These are phyloP conservation scores for Lepilemur septentrionalis DNA, from an alignment of 2,797 vertebrate species.

Conservation along the genomic window DNA sequence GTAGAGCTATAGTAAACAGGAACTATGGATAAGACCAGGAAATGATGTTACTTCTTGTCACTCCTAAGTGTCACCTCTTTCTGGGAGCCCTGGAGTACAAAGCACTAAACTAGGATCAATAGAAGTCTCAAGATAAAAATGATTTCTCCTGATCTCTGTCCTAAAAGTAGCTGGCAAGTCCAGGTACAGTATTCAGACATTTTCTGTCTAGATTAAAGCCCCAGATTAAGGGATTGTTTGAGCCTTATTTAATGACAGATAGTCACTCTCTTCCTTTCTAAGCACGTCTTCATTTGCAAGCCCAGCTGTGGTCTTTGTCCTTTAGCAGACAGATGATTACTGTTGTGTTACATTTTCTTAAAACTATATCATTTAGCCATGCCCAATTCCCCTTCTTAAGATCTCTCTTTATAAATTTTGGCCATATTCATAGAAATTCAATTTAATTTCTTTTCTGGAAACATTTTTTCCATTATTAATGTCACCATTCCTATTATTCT, in stretches of 20 bases:
- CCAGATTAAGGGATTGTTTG: constrained; percentile 17
- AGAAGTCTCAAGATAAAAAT: constrained; percentile 40
- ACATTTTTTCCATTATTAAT: not conserved
- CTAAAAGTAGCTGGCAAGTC: constrained; percentile 31
- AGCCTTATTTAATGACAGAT: not conserved
- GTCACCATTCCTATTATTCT: not conserved
- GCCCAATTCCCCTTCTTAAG: not conserved
- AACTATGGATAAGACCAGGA: not conserved
- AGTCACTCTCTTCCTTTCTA: not conserved
- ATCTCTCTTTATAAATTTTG: not conserved
- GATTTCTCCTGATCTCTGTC: not conserved
- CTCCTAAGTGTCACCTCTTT: constrained; percentile 1
- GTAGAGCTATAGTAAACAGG: not conserved
- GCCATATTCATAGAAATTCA: not conserved
- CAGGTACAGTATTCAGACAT: not conserved
- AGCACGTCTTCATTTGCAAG: not conserved
- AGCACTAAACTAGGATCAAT: not conserved
- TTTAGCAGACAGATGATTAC: not conserved
- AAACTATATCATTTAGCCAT: not conserved
- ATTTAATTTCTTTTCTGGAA: not conserved
- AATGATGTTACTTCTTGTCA: not conserved
- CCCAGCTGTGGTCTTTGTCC: not conserved
- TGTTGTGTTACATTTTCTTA: not conserved
- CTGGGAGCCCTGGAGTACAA: not conserved
- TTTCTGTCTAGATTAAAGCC: constrained; percentile 41